Base-by-base conservation (phyloP, 1,140 invertebrate genomes). In the Onthophagus taurus region DNA sequence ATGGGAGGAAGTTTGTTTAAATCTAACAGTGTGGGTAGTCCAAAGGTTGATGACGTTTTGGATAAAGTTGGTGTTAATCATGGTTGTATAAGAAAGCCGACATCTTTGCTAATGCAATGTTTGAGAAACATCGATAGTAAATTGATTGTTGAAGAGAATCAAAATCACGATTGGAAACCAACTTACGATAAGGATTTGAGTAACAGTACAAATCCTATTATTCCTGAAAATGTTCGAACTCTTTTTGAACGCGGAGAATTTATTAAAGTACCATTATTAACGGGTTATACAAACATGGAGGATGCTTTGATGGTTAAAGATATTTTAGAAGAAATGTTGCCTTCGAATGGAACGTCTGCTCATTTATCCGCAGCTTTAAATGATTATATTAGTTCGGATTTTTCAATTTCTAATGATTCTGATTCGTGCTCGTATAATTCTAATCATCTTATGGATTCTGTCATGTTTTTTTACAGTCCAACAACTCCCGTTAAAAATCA, bases 241-340 rank as follows among this genome's bases (percentile, higher is more conserved):
- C 63, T 78, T 35, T 73, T 85, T 35, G 67, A 74, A 47, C 67
- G 61, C 42, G 76, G 74, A 21, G 64, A 72, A 51, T 70, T 72
- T 60, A 60, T 72, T 61, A 72, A 76, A 31, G 78, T 86, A 1
- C 82, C 83, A 0, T 51, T 86, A 7, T 63, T 89, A 35, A 74
- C 75, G 3, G 85, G 84, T 1, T 85, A 76, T 44, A 85, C 83
- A 0, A 78, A 83, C 51, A 85, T 85, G 74, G 84, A 89, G 60
- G 80, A 85, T 49, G 78, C 76, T 13, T 57, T 86, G 4, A 63
- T 64, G 7, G 53, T 81, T 2, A 69, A 72, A 18, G 57, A 73
- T 9, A 52, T 80, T 1, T 70, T 74, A 13, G 72, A 71, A 14
- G 70, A 70, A 36, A 70, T 72, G 21, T 62, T 69, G 1, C 71